Conservation (phyloP, 2,888 invertebrate species). For the Eucera pruinosa region DNA sequence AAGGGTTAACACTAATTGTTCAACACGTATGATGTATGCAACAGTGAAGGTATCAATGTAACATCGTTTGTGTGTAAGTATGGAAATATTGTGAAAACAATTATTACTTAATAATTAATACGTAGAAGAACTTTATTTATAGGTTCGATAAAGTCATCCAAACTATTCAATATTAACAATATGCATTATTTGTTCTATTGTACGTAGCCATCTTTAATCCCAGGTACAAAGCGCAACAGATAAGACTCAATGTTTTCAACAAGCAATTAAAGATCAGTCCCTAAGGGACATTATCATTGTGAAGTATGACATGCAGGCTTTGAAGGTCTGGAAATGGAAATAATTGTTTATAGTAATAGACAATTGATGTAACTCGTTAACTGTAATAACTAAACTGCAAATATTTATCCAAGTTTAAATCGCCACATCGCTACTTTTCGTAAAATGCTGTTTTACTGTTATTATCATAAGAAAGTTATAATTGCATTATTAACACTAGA, state of each 20-base stretch:
- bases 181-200: neutral
- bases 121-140: neutral
- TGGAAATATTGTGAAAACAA: no score
- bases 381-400: neutral
- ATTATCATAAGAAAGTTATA: no score
- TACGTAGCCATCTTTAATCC: neutral
- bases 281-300: conserved; percentile 33
- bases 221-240: neutral
- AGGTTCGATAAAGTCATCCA: neutral
- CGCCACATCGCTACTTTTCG: no score
- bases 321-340: conserved; percentile 34
- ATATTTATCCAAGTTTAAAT: no score
- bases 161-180: neutral
- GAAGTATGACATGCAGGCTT: conserved; percentile 51
- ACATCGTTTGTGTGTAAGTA: no score
- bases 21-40: no score
- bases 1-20: no score
- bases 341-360: neutral
- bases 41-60: no score
- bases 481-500: no score
- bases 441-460: no score
- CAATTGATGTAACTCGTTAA: no score
- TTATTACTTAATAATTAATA: no score
- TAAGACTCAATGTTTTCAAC: neutral
- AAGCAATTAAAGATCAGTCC: neutral